These are phyloP conservation scores for Drosophila robusta DNA, from an alignment of 2,888 invertebrate species.

Conservation along the genomic window DNA sequence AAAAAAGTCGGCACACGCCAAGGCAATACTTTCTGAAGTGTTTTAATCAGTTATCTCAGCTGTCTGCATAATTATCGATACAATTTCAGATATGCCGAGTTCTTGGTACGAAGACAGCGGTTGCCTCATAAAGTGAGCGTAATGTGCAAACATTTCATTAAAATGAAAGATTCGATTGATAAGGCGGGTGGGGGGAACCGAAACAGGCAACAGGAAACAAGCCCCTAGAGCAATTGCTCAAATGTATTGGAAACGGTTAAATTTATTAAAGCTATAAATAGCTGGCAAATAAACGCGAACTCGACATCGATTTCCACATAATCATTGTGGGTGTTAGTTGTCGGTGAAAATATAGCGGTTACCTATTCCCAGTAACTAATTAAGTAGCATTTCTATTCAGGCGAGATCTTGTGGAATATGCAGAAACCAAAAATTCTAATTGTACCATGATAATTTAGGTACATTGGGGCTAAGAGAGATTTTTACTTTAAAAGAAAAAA, in stretches of 20 bases:
- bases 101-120: background rate
- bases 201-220: conserved; percentile 13
- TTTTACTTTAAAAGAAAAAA: background rate
- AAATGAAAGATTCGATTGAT: conserved; percentile 49
- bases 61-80: conserved; percentile 36
- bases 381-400: background rate
- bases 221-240: background rate
- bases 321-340: background rate
- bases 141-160: conserved; percentile 39
- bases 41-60: conserved; percentile 25
- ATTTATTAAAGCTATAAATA: conserved; percentile 18
- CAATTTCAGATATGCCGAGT: conserved; percentile 8
- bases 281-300: background rate
- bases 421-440: no score
- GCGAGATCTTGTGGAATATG: background rate
- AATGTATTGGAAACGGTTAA: background rate
- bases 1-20: conserved; percentile 34
- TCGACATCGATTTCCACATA: conserved; percentile 2
- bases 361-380: background rate
- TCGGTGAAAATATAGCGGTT: background rate
- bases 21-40: conserved; percentile 7
- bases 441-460: no score
- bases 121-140: background rate
- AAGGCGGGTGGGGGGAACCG: background rate
- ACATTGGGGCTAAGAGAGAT: background rate